Evolutionary conservation across 1,140 invertebrate genomes (phyloP), one percentile per base, ranked within the genome.

Genomic region (Drosophila varians): DNA sequence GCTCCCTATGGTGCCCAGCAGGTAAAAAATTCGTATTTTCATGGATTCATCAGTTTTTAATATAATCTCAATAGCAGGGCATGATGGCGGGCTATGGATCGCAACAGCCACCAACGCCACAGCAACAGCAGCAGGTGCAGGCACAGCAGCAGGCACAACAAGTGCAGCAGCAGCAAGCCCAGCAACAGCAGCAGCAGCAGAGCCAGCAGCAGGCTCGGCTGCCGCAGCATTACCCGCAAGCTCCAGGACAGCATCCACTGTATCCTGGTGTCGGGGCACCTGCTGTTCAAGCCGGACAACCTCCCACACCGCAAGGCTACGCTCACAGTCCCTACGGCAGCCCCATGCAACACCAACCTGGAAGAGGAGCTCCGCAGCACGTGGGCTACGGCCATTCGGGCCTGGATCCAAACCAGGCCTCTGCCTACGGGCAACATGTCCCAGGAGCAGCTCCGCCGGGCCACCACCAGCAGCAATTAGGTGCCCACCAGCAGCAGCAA

Each of bases 281-380:
- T 38, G 36, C 60, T 7, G 60, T 66, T 26, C 89, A 90, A 23
- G 91, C 91, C n/a, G 79, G 89, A 55, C 88, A 90, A 18, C 92
- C 92, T 3, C 75, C 77, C 1, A 74, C 86, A 28, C 86, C 89
- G 1, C 89, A 90, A 21, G 78, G 77, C 4, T 93, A 93, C 73
- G 75, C 84, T 0, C 89, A 89, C 49, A 91, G 91, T 58, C 93
- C 93, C 47, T 94, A 95, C 84, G 92, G 92, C 62, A 93, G 94
- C 56, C 87, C 95, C 82, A 90, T 91, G 86, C 90, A 91, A 36
- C 90, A 91, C 61, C 90, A 91, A 46, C 65, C 89, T 4, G 70
- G 90, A 4, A 53, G 90, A 49, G 77, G 82, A 9, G 74, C 86
- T 8, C 74, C 82, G 0, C 90, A 91, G 52, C 90, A 91, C 68